Evolutionary conservation across 2,888 invertebrate species (phyloP), one percentile per base, ranked within the genome.

Genomic region (Copidosoma aretas): DNA sequence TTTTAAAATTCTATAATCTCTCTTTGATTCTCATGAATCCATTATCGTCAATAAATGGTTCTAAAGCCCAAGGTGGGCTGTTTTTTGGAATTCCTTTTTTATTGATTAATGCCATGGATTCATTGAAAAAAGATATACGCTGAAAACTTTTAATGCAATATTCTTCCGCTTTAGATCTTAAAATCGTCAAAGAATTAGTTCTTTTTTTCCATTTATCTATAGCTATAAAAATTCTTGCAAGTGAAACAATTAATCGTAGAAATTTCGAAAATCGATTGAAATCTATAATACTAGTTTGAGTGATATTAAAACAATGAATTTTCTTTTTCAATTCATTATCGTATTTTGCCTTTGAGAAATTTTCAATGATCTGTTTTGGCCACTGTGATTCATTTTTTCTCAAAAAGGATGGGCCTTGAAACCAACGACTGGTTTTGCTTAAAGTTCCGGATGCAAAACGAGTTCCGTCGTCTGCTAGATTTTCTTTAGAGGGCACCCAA

Each of bases 381-480:
- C 32, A 32, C 8, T 32, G 32, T 5, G 32, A 32, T 32, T 32
- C 32, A 5, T 32, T 32, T 32, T 32, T 8, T 32, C 8, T 32
- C 8, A 32, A 32, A 32, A 32, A 32, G 3, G 32, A 3, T 32
- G 58, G 64, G 8, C 64, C 64, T 15, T 15, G 17, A 17, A 64
- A 49, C 58, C 65, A 65, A 14, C 54, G 22, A 53, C 60, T 60
- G 10, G 41, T 32, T 15, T 15, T 17, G 1, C 43, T 24, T 21
- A 65, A 25, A n/a, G 53, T n/a, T 8, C 53, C 10, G n/a, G 25
- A 14, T 2, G 19, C 14, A 8, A 24, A 12, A 21, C 65, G 22
- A 5, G 60, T 65, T 12, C 53, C 60, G 43, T 66, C 66, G n/a
- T 66, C 66, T 0, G 60, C 51, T 1, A 56, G 49, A n/a, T 66